These are phyloP conservation scores for Eufriesea mexicana DNA, from an alignment of 1,140 invertebrate species.

Conservation along the genomic window DNA sequence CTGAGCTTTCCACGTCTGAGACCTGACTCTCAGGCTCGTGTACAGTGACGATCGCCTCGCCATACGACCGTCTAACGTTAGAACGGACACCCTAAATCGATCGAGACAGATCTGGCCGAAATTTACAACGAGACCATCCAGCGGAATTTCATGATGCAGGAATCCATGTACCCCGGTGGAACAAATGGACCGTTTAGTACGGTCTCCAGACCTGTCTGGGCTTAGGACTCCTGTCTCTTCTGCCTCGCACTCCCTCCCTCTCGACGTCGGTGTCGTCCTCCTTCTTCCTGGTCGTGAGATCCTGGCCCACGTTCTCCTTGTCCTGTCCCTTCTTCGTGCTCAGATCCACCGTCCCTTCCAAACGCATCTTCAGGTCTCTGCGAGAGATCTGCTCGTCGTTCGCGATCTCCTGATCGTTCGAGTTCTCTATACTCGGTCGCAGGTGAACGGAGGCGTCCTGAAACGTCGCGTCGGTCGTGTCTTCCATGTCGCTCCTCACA, in stretches of 20 bases:
- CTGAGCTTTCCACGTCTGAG: not conserved
- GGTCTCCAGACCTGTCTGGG: conserved; percentile 81
- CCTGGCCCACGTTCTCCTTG: conserved; percentile 80
- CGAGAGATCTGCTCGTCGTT: conserved; percentile 62
- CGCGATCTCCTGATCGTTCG: conserved; percentile 73
- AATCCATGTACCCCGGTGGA: not conserved
- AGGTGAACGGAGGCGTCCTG: conserved; percentile 70
- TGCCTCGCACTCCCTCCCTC: conserved; percentile 66
- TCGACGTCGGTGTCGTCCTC: conserved; percentile 74
- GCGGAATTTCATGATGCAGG: not conserved
- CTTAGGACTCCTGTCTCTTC: conserved; percentile 78
- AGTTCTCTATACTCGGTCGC: conserved; percentile 75
- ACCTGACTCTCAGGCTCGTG: not conserved
- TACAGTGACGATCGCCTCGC: not conserved
- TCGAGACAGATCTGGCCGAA: not conserved
- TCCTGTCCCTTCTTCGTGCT: conserved; percentile 77
- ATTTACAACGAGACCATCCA: conserved; percentile 7
- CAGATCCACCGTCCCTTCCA: conserved; percentile 79
- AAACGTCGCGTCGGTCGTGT: conserved; percentile 65
- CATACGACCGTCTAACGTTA: not conserved
- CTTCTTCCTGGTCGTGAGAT: conserved; percentile 77
- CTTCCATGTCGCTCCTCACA: conserved; percentile 70
- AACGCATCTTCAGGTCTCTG: conserved; percentile 74
- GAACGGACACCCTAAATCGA: not conserved
- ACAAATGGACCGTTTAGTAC: conserved; percentile 66